Conservation (phyloP, 2,888 invertebrate species). For the Sthenelais limicola region DNA sequence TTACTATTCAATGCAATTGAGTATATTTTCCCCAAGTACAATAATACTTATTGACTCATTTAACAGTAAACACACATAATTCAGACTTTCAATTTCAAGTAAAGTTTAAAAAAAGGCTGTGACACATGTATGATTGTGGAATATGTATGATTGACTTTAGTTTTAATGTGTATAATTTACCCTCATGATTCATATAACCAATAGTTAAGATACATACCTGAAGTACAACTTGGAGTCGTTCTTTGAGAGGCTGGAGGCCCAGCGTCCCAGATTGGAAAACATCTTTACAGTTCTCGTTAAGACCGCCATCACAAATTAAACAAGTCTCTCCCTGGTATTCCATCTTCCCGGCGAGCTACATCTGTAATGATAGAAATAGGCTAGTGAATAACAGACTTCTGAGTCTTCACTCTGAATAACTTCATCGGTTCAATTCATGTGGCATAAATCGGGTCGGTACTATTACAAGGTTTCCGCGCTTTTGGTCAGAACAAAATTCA, state of each 20-base stretch:
- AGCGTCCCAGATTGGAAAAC: background rate
- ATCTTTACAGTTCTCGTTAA: background rate
- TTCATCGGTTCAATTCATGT: too few relatives aligned
- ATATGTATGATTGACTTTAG: background rate
- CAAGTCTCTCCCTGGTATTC: too few relatives aligned
- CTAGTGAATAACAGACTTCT: too few relatives aligned
- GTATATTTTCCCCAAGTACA: background rate
- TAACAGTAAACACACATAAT: background rate
- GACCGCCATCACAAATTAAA: too few relatives aligned
- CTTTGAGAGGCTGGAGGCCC: slow-evolving; percentile 14
- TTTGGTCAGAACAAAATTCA: too few relatives aligned
- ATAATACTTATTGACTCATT: background rate
- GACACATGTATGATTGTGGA: background rate
- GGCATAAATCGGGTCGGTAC: too few relatives aligned
- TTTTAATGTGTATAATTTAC: background rate
- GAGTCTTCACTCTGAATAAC: too few relatives aligned
- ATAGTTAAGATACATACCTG: slow-evolving; percentile 13
- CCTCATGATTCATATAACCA: background rate
- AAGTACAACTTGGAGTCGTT: slow-evolving; percentile 24
- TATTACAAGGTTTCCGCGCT: too few relatives aligned
- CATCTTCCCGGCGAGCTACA: too few relatives aligned
- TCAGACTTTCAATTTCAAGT: background rate
- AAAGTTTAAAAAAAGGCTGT: background rate
- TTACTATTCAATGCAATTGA: too few relatives aligned
- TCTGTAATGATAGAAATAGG: too few relatives aligned